Percentiles rank a stretch among this genome's conserved stretches.
Conservation (phyloP, 2,113 vertebrate genomes). For the Morone chrysops region DNA sequence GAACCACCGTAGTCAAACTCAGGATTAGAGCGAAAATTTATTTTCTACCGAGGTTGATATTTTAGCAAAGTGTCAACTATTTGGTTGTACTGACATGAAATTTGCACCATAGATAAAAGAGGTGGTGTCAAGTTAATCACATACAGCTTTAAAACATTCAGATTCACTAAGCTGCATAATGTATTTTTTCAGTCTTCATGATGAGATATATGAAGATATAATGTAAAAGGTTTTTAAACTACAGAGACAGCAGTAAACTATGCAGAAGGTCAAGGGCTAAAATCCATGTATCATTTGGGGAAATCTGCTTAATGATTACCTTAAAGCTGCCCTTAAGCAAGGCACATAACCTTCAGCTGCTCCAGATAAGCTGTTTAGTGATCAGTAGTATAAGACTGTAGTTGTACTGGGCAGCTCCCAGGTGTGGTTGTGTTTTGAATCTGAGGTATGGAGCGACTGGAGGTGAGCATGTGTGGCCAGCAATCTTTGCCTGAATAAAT, state of each 20-base stretch:
- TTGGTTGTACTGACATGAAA: too few species aligned
- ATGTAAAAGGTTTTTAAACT: background rate
- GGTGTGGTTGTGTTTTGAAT: slow-evolving; percentile 31
- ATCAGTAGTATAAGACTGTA: slow-evolving; percentile 39
- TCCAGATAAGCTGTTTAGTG: slow-evolving; percentile 26
- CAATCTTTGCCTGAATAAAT: slow-evolving; percentile 41
- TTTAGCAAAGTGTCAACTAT: too few species aligned
- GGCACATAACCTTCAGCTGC: slow-evolving; percentile 39
- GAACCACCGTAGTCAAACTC: too few species aligned
- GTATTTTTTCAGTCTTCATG: background rate
- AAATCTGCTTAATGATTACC: slow-evolving; percentile 57
- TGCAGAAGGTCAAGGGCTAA: slow-evolving; percentile 49
- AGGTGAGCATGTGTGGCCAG: slow-evolving; percentile 41
- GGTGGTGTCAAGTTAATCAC: background rate
- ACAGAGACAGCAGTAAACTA: background rate
- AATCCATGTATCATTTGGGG: slow-evolving; percentile 42
- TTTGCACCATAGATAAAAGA: background rate
- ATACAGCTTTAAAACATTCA: background rate
- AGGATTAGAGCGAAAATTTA: too few species aligned
- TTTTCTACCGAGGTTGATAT: too few species aligned
- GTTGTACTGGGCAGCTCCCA: slow-evolving; percentile 41
- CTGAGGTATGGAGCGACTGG: slow-evolving; percentile 15
- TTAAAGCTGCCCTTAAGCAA: slow-evolving; percentile 64
- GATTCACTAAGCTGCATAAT: background rate
- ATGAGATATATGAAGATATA: slow-evolving; percentile 1